Base-by-base conservation (phyloP, 2,113 vertebrate species). In the Puma concolor region DNA sequence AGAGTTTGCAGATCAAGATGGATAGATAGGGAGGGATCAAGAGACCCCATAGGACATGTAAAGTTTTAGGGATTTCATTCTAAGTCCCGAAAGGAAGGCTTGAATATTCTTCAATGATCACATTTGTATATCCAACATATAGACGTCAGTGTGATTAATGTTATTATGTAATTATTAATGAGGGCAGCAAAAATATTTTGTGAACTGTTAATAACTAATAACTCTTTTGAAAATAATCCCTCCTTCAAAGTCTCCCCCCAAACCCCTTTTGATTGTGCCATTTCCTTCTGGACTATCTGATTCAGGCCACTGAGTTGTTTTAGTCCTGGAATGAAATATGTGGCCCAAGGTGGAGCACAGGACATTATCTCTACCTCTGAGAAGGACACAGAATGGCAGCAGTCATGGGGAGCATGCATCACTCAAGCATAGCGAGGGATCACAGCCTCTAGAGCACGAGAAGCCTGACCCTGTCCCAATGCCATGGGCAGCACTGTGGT, bases 111-210 rank as follows among this genome's bases (percentile, higher is more conserved):
- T 71, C 44, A 89, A 41, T 76, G 4, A 50, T 71, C 36, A 66
- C 11, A 79, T 82, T 41, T 27, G 4, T 52, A 91, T 67, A 79
- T 29, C 14, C 15, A 95, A 92, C 31, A 54, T 69, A 60, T 15
- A 79, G 33, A 91, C 38, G 15, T 82, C 33, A 38, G 5, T 79
- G 3, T 74, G 33, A 52, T 67, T 91, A 63, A 12, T 85, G 16
- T 74, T 83, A 66, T 14, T 38, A 83, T 44, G 29, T 64, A 87
- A 66, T 90, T 71, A 93, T 48, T 93, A 81, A 60, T 64, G 88
- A 95, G 57, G 13, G 13, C 36, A 94, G 19, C 21, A 76, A 81
- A 82, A 95, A 82, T 41, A 33, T 50, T 94, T 81, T 76, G 25
- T 25, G 44, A 95, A 77, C 54, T 10, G 79, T 44, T 71, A 63